Evolutionary conservation across 2,113 vertebrate genomes (phyloP).

Genomic region (Cheilinus undulatus): DNA sequence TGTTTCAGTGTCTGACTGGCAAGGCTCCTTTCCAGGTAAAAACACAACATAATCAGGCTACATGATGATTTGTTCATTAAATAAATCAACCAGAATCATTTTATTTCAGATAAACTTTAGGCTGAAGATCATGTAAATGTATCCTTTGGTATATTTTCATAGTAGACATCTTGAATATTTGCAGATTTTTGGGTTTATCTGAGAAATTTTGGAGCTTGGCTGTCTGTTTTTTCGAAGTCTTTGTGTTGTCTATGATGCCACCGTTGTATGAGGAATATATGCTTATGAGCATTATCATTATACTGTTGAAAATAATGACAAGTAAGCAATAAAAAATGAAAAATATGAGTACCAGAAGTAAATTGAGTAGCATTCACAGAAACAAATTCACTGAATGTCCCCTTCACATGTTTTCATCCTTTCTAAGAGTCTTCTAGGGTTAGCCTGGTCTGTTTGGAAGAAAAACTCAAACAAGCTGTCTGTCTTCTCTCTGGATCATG

Average conservation of each 20-base stretch:
- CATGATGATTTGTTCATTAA: not conserved
- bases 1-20: conserved; percentile 97
- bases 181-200: not conserved
- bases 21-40: conserved; percentile 97
- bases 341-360: too few species aligned
- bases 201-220: not conserved
- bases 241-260: too few species aligned
- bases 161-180: not conserved
- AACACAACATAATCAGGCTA: not conserved
- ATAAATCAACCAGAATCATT: not conserved
- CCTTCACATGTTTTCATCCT: not conserved
- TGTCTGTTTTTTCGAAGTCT: too few species aligned
- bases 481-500: conserved; percentile 9
- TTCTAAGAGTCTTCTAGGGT: not conserved
- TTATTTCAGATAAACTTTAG: not conserved
- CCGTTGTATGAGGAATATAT: too few species aligned
- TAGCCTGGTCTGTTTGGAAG: not conserved
- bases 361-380: too few species aligned
- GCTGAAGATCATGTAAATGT: not conserved
- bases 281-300: too few species aligned
- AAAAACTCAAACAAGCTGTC: not conserved
- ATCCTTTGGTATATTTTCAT: not conserved
- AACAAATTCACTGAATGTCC: not conserved
- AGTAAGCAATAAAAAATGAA: too few species aligned
- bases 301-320: too few species aligned